Conservation (phyloP, 2,797 vertebrate species). For the Lindbergichthys nudifrons region DNA sequence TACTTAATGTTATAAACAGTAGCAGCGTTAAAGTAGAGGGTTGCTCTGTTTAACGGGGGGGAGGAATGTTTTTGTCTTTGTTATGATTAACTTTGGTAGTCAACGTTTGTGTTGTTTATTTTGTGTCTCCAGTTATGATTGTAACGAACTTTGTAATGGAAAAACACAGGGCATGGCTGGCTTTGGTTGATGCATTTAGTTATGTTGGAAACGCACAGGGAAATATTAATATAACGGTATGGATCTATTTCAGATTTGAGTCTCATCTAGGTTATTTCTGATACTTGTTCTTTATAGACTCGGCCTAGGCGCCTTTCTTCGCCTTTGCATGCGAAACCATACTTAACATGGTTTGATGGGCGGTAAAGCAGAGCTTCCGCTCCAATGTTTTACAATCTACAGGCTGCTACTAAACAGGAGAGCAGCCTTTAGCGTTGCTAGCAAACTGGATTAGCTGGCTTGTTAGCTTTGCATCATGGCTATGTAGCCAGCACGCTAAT, state of each 20-base stretch:
- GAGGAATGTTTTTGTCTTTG: background rate
- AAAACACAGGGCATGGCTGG: constrained; percentile 71
- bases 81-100: background rate
- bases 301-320: background rate
- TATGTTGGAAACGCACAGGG: constrained; percentile 9
- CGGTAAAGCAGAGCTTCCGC: constrained; percentile 59
- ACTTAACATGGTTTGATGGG: constrained; percentile 44
- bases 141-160: constrained; percentile 66
- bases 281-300: background rate
- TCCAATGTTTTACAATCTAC: constrained; percentile 42
- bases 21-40: background rate
- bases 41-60: background rate
- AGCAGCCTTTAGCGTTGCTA: constrained; percentile 9
- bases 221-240: background rate
- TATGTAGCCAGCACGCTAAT: constrained; percentile 79
- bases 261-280: constrained; percentile 12
- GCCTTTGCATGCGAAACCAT: constrained; percentile 21
- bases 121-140: constrained; percentile 29
- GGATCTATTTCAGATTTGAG: constrained; percentile 21
- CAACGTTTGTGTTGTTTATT: background rate
- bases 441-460: constrained; percentile 67
- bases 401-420: constrained; percentile 10
- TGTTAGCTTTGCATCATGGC: constrained; percentile 79
- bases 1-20: constrained; percentile 26
- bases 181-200: constrained; percentile 36